phyloP scores from a whole-genome alignment of 2,113 vertebrate genomes.

The Daboia siamensis region DNA sequence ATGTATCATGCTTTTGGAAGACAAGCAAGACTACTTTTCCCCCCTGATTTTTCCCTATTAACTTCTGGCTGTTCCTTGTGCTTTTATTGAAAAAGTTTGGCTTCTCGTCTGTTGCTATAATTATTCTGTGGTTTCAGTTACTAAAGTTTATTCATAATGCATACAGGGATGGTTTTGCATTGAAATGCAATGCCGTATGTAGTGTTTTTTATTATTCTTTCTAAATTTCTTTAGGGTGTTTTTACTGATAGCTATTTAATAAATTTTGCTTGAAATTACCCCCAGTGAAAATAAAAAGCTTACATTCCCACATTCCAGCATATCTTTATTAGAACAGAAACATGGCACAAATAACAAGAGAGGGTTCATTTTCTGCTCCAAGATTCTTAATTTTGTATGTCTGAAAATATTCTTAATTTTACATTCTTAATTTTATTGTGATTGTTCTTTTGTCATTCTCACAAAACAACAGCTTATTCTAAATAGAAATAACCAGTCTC shows the following conservation, averaged over 20 bases:
- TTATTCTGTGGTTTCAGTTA: neutral
- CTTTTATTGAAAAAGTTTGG: neutral
- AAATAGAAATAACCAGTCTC: neutral
- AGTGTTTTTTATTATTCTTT: neutral
- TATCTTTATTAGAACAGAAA: neutral
- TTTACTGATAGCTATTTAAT: neutral
- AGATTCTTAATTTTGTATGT: neutral
- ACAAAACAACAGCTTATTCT: neutral
- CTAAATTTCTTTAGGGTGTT: neutral
- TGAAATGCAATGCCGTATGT: neutral
- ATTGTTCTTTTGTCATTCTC: neutral
- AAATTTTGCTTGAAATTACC: neutral
- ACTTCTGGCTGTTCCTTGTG: neutral
- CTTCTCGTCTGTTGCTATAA: neutral
- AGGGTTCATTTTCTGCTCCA: neutral
- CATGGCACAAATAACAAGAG: neutral
- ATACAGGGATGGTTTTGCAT: neutral
- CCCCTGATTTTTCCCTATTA: conserved; percentile 5
- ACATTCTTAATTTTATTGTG: neutral
- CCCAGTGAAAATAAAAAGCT: neutral
- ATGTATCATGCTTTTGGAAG: conserved; percentile 39
- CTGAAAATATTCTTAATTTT: neutral
- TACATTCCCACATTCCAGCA: neutral
- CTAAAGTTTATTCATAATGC: neutral
- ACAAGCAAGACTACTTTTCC: neutral